These are phyloP conservation scores for Xiphydria camelus DNA, from an alignment of 2,888 invertebrate genomes.

Conservation along the genomic window DNA sequence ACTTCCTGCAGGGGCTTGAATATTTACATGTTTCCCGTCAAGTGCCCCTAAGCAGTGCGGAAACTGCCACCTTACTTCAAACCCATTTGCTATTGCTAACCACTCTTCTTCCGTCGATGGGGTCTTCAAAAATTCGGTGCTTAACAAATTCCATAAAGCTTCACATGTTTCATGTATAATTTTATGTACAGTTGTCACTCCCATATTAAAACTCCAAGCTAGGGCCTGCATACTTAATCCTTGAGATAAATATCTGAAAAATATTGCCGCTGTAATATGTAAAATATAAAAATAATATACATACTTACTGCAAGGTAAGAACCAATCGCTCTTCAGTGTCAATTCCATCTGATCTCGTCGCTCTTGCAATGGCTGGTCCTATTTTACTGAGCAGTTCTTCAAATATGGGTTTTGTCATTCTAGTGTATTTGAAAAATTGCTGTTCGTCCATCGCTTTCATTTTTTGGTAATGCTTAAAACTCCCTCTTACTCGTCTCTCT, in stretches of 20 bases:
- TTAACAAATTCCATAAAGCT: slow-evolving; percentile 26
- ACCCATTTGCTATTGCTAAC: slow-evolving; percentile 4
- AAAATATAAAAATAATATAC: not conserved
- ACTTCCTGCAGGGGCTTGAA: slow-evolving; percentile 7
- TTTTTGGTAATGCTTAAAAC: no score
- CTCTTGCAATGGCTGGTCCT: no score
- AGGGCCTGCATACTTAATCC: slow-evolving; percentile 4
- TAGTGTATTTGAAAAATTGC: no score
- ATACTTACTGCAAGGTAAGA: not conserved
- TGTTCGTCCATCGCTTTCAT: no score
- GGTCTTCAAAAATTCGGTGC: slow-evolving; percentile 15
- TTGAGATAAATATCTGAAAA: slow-evolving; percentile 7
- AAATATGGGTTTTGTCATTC: no score
- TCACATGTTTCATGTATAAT: slow-evolving; percentile 28
- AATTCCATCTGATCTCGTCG: no score
- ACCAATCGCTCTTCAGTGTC: not conserved
- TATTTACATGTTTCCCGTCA: slow-evolving; percentile 9
- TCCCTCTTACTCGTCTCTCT: no score
- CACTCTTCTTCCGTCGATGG: slow-evolving; percentile 7
- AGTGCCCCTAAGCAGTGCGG: slow-evolving; percentile 4
- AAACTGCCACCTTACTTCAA: slow-evolving; percentile 4
- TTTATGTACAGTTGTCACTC: slow-evolving; percentile 19
- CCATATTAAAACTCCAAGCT: slow-evolving; percentile 8
- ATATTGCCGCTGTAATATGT: not conserved
- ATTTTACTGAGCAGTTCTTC: no score